Evolutionary conservation across 2,888 invertebrate genomes (phyloP).

Genomic region (Ganaspis brasiliensis): DNA sequence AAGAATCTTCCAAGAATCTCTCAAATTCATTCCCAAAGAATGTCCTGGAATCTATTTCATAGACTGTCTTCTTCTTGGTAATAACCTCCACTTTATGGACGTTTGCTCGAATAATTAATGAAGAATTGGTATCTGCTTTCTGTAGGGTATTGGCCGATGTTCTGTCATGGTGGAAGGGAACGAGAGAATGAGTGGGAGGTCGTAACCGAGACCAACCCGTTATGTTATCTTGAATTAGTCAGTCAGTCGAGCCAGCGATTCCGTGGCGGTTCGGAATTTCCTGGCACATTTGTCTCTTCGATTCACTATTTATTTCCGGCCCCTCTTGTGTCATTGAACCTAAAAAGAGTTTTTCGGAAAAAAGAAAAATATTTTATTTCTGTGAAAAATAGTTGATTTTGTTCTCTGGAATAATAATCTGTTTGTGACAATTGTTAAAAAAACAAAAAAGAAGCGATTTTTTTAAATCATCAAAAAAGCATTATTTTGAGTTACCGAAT

Average conservation of each 20-base stretch:
- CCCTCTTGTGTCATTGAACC: slow-evolving; percentile 13
- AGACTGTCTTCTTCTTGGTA: not conserved
- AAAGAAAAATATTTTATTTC: not conserved
- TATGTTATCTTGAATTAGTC: slow-evolving; percentile 77
- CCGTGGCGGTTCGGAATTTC: slow-evolving; percentile 61
- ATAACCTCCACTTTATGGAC: not conserved
- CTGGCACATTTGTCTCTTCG: not conserved
- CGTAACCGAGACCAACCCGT: slow-evolving; percentile 74
- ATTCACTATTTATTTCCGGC: not conserved
- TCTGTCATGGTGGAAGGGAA: slow-evolving; percentile 56
- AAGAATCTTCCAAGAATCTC: too few relatives aligned
- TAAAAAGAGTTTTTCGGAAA: not conserved
- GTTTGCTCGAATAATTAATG: slow-evolving; percentile 24
- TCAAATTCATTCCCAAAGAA: not conserved
- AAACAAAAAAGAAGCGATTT: too few relatives aligned
- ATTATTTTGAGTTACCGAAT: too few relatives aligned
- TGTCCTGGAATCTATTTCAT: not conserved
- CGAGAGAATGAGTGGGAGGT: slow-evolving; percentile 70
- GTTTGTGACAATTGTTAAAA: too few relatives aligned
- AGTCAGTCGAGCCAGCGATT: slow-evolving; percentile 74
- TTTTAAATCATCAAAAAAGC: too few relatives aligned
- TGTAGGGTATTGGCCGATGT: slow-evolving; percentile 36
- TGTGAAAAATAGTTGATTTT: not conserved
- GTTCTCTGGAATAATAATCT: too few relatives aligned
- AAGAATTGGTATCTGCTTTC: slow-evolving; percentile 33